Evolutionary conservation across 2,888 invertebrate genomes (phyloP).

Genomic region (Volucella inflata): DNA sequence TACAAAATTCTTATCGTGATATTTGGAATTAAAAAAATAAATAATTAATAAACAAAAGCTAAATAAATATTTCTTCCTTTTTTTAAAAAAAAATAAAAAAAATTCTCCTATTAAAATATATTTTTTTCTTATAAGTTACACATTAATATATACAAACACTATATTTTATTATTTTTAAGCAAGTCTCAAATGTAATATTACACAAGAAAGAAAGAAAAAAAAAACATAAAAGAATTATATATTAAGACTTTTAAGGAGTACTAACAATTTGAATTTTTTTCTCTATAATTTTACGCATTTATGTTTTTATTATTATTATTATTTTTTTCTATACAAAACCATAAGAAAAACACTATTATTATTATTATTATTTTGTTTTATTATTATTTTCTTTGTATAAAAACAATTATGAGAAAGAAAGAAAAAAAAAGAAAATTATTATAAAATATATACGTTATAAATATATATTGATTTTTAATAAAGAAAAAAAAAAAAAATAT

Average conservation of each 20-base stretch:
- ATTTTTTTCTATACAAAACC: conserved; percentile 54
- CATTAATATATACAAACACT: not conserved
- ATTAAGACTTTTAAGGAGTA: conserved; percentile 70
- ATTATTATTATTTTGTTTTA: conserved; percentile 75
- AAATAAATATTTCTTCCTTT: conserved; percentile 15
- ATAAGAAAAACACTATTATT: conserved; percentile 50
- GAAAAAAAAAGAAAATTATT: conserved; percentile 37
- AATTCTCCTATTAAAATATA: conserved; percentile 32
- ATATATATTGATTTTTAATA: conserved; percentile 69
- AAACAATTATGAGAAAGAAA: conserved; percentile 32
- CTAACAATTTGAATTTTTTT: conserved; percentile 61
- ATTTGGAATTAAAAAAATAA: conserved; percentile 50
- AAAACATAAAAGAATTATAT: not conserved
- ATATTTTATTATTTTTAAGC: conserved; percentile 46
- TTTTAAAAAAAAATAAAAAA: conserved; percentile 17
- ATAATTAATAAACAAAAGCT: conserved; percentile 18
- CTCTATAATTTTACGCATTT: conserved; percentile 71
- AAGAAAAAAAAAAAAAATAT: conserved; percentile 52
- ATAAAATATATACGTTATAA: conserved; percentile 41
- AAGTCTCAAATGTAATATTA: conserved; percentile 76
- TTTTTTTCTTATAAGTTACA: conserved; percentile 36
- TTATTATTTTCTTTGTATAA: conserved; percentile 62
- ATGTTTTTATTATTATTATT: conserved; percentile 72
- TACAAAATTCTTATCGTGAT: conserved; percentile 54
- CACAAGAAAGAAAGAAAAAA: too few species aligned